Percentiles rank a stretch among this genome's conserved stretches.
phyloP scores from a whole-genome alignment of 2,113 vertebrate species.

The Melanerpes aurifrons region DNA sequence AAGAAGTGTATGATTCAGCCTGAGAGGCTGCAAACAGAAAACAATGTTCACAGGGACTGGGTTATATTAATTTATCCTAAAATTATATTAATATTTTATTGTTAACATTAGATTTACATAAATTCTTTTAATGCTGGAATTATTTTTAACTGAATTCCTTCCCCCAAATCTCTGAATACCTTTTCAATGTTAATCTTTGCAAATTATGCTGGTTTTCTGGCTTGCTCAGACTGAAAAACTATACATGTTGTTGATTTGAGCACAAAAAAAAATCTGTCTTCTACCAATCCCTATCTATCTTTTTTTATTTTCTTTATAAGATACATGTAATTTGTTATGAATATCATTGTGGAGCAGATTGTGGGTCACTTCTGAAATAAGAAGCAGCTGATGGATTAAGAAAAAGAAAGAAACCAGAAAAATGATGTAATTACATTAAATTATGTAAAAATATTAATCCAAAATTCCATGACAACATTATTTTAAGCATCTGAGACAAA shows the following conservation, averaged over 20 bases:
- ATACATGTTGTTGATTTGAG: neutral
- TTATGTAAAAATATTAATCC: conserved; percentile 70
- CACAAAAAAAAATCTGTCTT: neutral
- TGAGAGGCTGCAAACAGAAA: neutral
- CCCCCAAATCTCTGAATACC: neutral
- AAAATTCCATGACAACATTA: conserved; percentile 50
- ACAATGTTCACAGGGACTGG: neutral
- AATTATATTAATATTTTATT: neutral
- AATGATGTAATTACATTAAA: conserved; percentile 21
- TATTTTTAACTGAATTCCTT: neutral
- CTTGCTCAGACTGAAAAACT: neutral
- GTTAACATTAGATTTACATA: neutral
- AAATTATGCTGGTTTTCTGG: neutral
- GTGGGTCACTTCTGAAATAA: neutral
- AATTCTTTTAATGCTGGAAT: neutral
- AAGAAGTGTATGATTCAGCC: neutral
- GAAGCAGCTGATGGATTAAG: neutral
- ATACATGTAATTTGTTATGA: neutral
- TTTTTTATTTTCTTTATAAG: neutral
- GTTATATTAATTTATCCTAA: neutral
- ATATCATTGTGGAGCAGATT: neutral
- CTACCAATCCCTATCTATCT: neutral
- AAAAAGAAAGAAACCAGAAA: conserved; percentile 7
- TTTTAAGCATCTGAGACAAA: conserved; percentile 57
- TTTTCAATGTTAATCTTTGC: neutral